These are phyloP conservation scores for Acrocephalus arundinaceus DNA, from an alignment of 2,113 vertebrate genomes.

Conservation along the genomic window DNA sequence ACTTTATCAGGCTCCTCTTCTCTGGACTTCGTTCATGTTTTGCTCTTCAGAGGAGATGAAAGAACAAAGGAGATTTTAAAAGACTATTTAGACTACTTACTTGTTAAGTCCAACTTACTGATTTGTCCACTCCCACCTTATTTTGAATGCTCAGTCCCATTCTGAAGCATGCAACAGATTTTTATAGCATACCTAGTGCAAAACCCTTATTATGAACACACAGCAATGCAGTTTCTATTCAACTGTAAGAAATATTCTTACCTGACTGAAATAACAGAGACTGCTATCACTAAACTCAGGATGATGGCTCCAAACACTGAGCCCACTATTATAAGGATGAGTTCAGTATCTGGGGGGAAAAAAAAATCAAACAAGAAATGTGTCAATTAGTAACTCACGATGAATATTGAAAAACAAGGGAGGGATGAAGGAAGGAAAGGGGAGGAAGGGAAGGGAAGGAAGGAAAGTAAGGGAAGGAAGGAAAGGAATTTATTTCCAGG, in stretches of 20 bases:
- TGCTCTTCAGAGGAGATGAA: constrained; percentile 11
- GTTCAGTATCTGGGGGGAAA: constrained; percentile 54
- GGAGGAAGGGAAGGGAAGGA: too few relatives aligned
- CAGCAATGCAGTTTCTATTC: neutral
- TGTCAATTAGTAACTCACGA: neutral
- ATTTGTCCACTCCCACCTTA: neutral
- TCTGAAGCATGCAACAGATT: neutral
- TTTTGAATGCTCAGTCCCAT: neutral
- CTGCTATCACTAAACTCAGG: constrained; percentile 14
- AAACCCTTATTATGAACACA: neutral
- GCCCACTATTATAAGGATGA: constrained; percentile 73
- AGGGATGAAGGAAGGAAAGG: neutral
- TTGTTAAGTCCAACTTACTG: neutral
- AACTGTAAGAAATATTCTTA: constrained; percentile 11
- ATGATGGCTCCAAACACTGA: constrained; percentile 31
- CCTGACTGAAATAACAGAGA: constrained; percentile 24
- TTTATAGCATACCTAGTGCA: neutral
- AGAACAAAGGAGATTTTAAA: neutral
- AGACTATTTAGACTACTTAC: neutral
- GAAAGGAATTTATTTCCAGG: neutral
- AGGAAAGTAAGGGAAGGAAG: neutral
- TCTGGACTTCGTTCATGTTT: neutral
- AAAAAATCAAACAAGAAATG: neutral
- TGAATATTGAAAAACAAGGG: neutral
- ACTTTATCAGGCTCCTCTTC: neutral